Percentiles rank a stretch among this genome's conserved stretches.
Conservation (phyloP, 2,113 vertebrate genomes). For the Syngnathus floridae region DNA sequence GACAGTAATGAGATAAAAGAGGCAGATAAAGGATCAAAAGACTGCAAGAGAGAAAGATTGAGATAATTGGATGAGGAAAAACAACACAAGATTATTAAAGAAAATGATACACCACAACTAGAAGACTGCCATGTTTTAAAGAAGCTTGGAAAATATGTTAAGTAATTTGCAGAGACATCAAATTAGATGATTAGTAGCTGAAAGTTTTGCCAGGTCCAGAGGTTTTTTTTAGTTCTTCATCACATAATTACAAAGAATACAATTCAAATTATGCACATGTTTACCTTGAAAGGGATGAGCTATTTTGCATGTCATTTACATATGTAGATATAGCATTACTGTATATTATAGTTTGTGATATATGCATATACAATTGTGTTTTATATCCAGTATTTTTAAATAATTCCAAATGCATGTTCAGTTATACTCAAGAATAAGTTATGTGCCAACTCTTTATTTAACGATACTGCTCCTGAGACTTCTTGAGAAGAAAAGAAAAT, state of each 20-base stretch:
- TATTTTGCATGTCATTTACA: not conserved
- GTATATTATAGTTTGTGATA: too few species aligned
- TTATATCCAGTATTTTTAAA: too few species aligned
- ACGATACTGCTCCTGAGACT: not conserved
- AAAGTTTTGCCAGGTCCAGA: not conserved
- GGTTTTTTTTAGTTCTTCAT: not conserved
- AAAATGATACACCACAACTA: not conserved
- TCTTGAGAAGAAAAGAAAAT: not conserved
- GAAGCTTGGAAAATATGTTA: not conserved
- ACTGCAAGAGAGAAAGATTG: not conserved
- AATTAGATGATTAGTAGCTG: not conserved
- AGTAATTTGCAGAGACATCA: constrained; percentile 2
- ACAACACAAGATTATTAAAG: constrained; percentile 2
- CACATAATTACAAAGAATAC: not conserved
- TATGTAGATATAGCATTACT: not conserved
- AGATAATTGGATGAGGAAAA: constrained; percentile 11
- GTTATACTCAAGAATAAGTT: not conserved
- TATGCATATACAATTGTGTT: too few species aligned
- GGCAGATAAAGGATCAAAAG: constrained; percentile 10
- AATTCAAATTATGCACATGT: not conserved
- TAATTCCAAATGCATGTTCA: not conserved
- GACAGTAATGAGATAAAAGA: constrained; percentile 16
- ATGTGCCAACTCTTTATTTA: too few species aligned
- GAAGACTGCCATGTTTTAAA: not conserved
- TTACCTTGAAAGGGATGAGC: not conserved